Percentiles rank a stretch among this genome's conserved stretches.
Conservation (phyloP, 1,140 invertebrate species). For the Tetraneura akinire region DNA sequence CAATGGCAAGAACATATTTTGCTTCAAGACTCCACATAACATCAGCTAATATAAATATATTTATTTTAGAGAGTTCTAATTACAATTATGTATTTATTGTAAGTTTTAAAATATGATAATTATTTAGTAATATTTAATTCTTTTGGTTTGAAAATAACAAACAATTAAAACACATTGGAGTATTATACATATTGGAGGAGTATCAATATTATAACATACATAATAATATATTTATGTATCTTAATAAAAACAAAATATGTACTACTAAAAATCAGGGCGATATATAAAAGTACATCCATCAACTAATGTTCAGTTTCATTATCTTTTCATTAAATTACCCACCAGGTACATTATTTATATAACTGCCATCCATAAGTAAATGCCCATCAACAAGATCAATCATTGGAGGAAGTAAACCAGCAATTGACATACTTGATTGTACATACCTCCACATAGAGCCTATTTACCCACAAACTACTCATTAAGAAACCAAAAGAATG, state of each 20-base stretch:
- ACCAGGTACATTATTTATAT: slow-evolving; percentile 99
- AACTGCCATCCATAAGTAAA: slow-evolving; percentile 93
- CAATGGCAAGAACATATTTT: slow-evolving; percentile 93
- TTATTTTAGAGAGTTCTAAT: not conserved
- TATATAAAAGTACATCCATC: too few species aligned
- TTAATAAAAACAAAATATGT: too few species aligned
- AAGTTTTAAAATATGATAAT: too few species aligned
- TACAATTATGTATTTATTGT: too few species aligned
- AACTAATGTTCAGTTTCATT: too few species aligned
- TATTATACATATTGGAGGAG: too few species aligned
- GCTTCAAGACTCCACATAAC: slow-evolving; percentile 93
- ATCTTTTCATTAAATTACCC: slow-evolving; percentile 54
- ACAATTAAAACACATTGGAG: too few species aligned
- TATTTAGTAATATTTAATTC: too few species aligned
- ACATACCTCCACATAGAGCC: slow-evolving; percentile 83
- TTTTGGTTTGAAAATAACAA: too few species aligned
- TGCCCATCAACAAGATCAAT: slow-evolving; percentile 95
- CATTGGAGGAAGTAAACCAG: slow-evolving; percentile 92
- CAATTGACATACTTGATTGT: slow-evolving; percentile 94
- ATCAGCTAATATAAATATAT: slow-evolving; percentile 72
- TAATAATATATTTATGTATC: too few species aligned
- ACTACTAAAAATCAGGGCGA: too few species aligned
- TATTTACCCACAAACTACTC: slow-evolving; percentile 53
- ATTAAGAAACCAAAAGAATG: slow-evolving; percentile 43
- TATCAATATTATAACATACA: too few species aligned